These are phyloP conservation scores for Aphidius gifuensis DNA, from an alignment of 1,140 invertebrate species.

Conservation along the genomic window DNA sequence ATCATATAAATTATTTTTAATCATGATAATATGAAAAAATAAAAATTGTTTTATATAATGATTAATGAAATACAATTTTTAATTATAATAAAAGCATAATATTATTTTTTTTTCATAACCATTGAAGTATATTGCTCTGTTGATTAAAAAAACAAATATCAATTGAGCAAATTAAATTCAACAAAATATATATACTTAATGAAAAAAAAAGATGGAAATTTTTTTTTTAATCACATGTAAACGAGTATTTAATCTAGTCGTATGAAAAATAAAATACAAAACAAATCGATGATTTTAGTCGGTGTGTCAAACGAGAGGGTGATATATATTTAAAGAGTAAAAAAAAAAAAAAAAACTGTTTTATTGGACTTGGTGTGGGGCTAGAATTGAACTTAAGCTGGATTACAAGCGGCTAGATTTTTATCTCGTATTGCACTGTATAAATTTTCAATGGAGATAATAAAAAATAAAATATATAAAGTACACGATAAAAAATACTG, in stretches of 20 bases:
- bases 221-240: conserved; percentile 38
- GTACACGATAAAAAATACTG: too few species aligned
- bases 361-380: conserved; percentile 32
- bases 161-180: not conserved
- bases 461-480: too few species aligned
- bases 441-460: not conserved
- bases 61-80: too few species aligned
- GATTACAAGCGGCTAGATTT: conserved; percentile 39
- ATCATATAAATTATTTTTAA: too few species aligned
- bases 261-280: conserved; percentile 10
- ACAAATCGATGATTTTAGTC: conserved; percentile 38
- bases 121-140: too few species aligned
- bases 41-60: too few species aligned
- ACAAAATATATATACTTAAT: too few species aligned
- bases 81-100: not conserved
- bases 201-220: not conserved
- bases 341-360: conserved; percentile 23
- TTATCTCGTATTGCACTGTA: conserved; percentile 28
- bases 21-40: too few species aligned
- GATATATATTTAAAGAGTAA: conserved; percentile 7
- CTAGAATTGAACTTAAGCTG: conserved; percentile 32
- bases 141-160: too few species aligned
- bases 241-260: conserved; percentile 33
- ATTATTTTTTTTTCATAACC: too few species aligned
- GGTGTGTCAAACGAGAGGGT: not conserved